A percentile compares a stretch with the other conserved stretches of the same genome.
Evolutionary conservation across 2,888 invertebrate species (phyloP).

Genomic region (Arge pagana): DNA sequence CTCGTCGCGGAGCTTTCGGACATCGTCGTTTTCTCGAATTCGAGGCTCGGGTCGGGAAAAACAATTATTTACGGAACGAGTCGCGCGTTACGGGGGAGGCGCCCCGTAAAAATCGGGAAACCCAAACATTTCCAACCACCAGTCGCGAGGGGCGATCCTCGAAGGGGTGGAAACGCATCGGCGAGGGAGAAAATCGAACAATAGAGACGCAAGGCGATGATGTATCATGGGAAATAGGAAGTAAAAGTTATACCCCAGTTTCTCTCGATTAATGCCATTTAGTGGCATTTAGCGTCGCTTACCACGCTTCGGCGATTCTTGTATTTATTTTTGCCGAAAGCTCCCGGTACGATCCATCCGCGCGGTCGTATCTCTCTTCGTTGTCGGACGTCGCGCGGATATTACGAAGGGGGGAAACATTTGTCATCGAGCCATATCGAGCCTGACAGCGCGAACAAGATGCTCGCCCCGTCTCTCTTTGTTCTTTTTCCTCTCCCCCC

Average conservation of each 20-base stretch:
- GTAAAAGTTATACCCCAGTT: slow-evolving; percentile 52
- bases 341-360: slow-evolving; percentile 6
- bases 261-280: slow-evolving; percentile 52
- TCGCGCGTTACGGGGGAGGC: too few relatives aligned
- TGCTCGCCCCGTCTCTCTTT: neutral
- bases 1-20: too few relatives aligned
- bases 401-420: neutral
- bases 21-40: too few relatives aligned
- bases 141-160: too few relatives aligned
- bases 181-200: too few relatives aligned
- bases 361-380: slow-evolving; percentile 16
- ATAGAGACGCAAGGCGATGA: too few relatives aligned
- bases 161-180: too few relatives aligned
- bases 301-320: slow-evolving; percentile 45
- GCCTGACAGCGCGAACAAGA: neutral
- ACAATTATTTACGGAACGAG: too few relatives aligned
- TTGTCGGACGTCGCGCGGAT: neutral
- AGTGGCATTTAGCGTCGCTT: slow-evolving; percentile 52
- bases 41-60: too few relatives aligned
- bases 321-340: slow-evolving; percentile 41
- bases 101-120: too few relatives aligned
- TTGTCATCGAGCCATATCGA: slow-evolving; percentile 1
- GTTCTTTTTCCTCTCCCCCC: neutral
- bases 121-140: too few relatives aligned
- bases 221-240: slow-evolving; percentile 51